Evolutionary conservation across 2,888 invertebrate species (phyloP).

Genomic region (Perizoma flavofasciatum): DNA sequence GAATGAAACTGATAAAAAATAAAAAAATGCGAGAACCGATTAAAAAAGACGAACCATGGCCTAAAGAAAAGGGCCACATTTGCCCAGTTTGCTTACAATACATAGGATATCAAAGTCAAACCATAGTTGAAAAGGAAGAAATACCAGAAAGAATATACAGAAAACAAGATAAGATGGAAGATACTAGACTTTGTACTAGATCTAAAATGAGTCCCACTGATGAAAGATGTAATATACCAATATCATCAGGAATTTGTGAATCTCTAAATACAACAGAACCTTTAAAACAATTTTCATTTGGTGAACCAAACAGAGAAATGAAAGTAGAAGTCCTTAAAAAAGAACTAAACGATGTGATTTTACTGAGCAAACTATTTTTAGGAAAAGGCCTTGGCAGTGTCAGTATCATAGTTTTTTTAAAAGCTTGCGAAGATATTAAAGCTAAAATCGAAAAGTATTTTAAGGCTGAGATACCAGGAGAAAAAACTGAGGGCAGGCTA

Average conservation of each 20-base stretch:
- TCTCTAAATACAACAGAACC: neutral
- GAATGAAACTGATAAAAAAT: constrained; percentile 46
- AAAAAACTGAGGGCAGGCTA: constrained; percentile 2
- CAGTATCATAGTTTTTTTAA: constrained; percentile 40
- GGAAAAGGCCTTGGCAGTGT: constrained; percentile 36
- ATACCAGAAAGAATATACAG: neutral
- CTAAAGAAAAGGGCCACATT: neutral
- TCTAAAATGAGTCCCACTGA: neutral
- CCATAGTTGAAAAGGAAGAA: neutral
- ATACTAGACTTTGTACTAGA: too few relatives aligned
- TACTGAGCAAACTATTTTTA: constrained; percentile 41
- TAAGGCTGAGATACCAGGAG: constrained; percentile 6
- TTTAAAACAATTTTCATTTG: constrained; percentile 1
- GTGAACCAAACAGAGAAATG: constrained; percentile 6
- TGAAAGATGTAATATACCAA: neutral
- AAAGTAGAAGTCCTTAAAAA: constrained; percentile 40
- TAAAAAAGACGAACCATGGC: neutral
- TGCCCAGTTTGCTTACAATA: constrained; percentile 8
- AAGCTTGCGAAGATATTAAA: constrained; percentile 42
- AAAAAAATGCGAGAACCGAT: constrained; percentile 37
- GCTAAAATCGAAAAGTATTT: constrained; percentile 37
- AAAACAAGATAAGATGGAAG: neutral
- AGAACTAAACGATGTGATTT: constrained; percentile 41
- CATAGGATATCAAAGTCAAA: neutral
- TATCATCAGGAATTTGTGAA: neutral